These are phyloP conservation scores for Macrosiphum euphorbiae DNA, from an alignment of 2,888 invertebrate genomes.

Conservation along the genomic window DNA sequence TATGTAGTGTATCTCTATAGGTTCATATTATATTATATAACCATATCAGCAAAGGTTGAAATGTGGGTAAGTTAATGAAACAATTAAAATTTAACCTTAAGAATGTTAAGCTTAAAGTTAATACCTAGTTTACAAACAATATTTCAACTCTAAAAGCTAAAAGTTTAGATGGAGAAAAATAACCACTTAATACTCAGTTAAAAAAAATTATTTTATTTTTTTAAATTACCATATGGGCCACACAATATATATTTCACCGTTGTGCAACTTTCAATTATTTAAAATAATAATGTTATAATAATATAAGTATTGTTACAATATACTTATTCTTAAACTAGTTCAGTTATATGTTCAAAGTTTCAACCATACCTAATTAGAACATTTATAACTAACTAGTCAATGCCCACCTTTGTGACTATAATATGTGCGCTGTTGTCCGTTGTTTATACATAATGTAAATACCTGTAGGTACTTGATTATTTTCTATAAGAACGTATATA, in stretches of 20 bases:
- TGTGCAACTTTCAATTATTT: too few relatives aligned
- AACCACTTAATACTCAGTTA: background rate
- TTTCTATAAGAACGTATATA: background rate
- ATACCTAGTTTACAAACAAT: background rate
- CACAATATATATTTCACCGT: background rate
- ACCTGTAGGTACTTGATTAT: background rate
- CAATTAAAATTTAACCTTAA: too few relatives aligned
- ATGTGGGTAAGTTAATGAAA: too few relatives aligned
- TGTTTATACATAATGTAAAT: background rate
- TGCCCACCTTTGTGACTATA: background rate
- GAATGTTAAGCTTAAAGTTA: too few relatives aligned
- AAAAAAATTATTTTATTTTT: background rate
- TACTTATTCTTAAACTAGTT: too few relatives aligned
- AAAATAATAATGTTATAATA: too few relatives aligned
- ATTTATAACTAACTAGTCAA: background rate
- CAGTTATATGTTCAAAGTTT: too few relatives aligned
- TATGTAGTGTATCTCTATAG: too few relatives aligned
- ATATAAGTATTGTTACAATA: too few relatives aligned
- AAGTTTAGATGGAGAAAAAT: background rate
- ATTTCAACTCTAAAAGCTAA: background rate
- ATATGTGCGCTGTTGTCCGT: background rate
- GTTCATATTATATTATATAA: too few relatives aligned
- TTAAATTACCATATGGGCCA: background rate
- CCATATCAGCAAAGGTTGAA: too few relatives aligned
- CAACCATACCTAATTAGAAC: background rate